Evolutionary conservation across 2,888 invertebrate genomes (phyloP), one percentile per base, ranked within the genome.

Genomic region (Creontiades dilutus): DNA sequence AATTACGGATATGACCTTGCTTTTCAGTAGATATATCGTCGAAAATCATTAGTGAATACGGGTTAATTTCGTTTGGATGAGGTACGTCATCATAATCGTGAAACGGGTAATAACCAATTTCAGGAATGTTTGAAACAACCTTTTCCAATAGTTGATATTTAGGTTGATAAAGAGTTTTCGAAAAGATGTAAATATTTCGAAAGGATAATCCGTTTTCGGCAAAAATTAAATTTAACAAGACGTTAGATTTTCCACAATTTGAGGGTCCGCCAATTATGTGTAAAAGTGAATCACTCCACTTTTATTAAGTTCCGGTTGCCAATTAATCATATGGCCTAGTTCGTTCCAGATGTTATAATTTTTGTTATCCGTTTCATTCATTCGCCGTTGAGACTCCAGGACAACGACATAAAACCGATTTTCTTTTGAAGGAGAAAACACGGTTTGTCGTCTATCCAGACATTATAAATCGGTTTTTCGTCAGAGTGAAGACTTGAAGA

Each of bases 161-260:
- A 13, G 75, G 75, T 75, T 75, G 75, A 19, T 75, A 28, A 13
- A 75, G 75, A 3, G 75, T 27, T 75, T 75, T 75, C n/a, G 75
- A 75, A 75, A 75, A 75, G n/a, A 75, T 75, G 28, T 75, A 75
- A 75, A 75, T 19, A 19, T 75, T 75, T 28, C n/a, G 1, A 75
- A 75, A 75, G 5, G 75, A 16, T 13, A 75, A 75, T 0, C 75
- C 75, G 4, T 28, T 4, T n/a, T 2, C 4, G 4, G 75, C 16
- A 75, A 75, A 75, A 5, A 75, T 75, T 12, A 75, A 75, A 19
- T 75, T 75, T 19, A 75, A 75, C 19, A 75, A 27, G 3, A 75
- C 19, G 19, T 75, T 75, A 1, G 75, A 7, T 75, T 75, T 75
- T 11, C 23, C 52, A 52, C 52, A 52, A 52, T 52, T 52, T 52